phyloP scores from a whole-genome alignment of 2,888 invertebrate species.

The Rapana venosa region DNA sequence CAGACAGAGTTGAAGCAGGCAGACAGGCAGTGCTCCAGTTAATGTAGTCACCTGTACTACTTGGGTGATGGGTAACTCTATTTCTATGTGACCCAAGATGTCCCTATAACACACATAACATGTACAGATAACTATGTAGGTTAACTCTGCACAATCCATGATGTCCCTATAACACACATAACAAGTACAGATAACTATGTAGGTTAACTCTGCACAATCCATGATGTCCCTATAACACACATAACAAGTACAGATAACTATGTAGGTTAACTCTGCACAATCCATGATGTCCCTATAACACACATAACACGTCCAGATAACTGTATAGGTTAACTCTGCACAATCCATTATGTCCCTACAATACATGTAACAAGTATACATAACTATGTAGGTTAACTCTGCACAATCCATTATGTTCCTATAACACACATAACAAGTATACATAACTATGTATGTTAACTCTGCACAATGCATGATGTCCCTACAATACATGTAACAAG shows the following conservation, averaged over 20 bases:
- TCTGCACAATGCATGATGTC: no score
- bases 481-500: neutral
- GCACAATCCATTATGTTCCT: constrained; percentile 72
- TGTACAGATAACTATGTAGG: neutral
- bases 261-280: constrained; percentile 61
- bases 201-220: constrained; percentile 65
- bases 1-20: neutral
- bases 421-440: constrained; percentile 50
- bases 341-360: constrained; percentile 72
- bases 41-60: constrained; percentile 88
- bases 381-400: constrained; percentile 53
- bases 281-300: constrained; percentile 71
- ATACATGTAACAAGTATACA: constrained; percentile 29
- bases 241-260: neutral
- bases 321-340: constrained; percentile 57
- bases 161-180: neutral
- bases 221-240: constrained; percentile 70
- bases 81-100: constrained; percentile 75
- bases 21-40: neutral
- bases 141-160: neutral
- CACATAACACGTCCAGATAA: neutral
- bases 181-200: neutral
- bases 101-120: constrained; percentile 65
- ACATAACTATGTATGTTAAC: neutral
- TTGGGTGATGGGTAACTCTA: constrained; percentile 99